Evolutionary conservation across 2,888 invertebrate species (phyloP).

Genomic region (Hipparchia semele): DNA sequence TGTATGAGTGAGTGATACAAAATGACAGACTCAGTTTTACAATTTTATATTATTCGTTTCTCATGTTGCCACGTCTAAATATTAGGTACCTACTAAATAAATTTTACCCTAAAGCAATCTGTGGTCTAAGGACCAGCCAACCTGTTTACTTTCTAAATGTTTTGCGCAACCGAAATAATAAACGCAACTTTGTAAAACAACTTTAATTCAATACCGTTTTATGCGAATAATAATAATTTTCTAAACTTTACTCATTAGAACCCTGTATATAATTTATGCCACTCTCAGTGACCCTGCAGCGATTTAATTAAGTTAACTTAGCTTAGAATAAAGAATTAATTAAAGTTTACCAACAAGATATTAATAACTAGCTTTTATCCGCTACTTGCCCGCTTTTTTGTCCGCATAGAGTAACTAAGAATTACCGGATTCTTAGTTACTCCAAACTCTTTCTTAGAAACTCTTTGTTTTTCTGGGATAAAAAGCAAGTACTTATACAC

Average conservation of each 20-base stretch:
- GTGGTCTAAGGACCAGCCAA: neutral
- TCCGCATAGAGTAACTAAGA: too few relatives aligned
- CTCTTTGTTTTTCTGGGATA: too few relatives aligned
- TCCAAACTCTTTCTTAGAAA: too few relatives aligned
- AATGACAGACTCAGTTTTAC: too few relatives aligned
- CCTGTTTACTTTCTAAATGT: constrained; percentile 27
- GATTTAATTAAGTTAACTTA: constrained; percentile 14
- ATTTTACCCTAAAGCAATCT: constrained; percentile 4
- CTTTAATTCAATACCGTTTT: constrained; percentile 29
- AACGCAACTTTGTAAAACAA: constrained; percentile 28
- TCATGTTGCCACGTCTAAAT: neutral
- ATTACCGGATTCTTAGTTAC: too few relatives aligned
- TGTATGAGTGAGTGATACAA: too few relatives aligned
- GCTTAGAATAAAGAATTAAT: constrained; percentile 5
- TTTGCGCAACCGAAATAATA: constrained; percentile 30
- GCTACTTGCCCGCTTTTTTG: too few relatives aligned
- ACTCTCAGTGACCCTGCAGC: constrained; percentile 26
- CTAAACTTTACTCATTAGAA: constrained; percentile 36
- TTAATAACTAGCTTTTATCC: too few relatives aligned
- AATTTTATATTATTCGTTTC: neutral
- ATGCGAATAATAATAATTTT: constrained; percentile 29
- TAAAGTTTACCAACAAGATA: neutral
- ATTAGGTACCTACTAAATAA: neutral
- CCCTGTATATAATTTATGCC: constrained; percentile 33
- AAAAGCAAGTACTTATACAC: too few relatives aligned